Evolutionary conservation across 2,888 invertebrate genomes (phyloP), one percentile per base, ranked within the genome.

Genomic region (Hipparchia semele): DNA sequence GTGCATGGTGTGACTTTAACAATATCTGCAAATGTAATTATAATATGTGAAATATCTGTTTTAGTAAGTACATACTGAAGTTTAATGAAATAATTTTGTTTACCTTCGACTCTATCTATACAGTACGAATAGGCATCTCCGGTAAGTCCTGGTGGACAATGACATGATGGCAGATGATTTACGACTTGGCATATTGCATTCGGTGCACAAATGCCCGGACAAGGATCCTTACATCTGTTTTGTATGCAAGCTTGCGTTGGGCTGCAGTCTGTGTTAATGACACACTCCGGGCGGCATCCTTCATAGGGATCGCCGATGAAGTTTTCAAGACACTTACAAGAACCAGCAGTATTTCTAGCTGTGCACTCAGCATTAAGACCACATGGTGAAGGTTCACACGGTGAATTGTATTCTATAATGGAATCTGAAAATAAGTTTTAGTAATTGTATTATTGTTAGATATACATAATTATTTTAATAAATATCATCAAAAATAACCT

Each of bases 281-380:
- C 94, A 86, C 98, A 98, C 89, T 98, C 97, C 0, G 97, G 97
- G 73, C 96, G 94, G 85, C 98, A 98, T 33, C 97, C 97, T 77
- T 94, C 90, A 77, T 91, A 90, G 73, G 92, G 92, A 78, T 92
- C 90, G 61, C 90, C 91, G 67, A 92, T 81, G 80, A 95, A 96
- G 74, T 94, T 92, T 39, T 95, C 94, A 61, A 95, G 84, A 83
- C 97, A 97, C 79, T 95, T 96, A 83, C 97, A 97, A 54, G 96
- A 95, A 1, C 96, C 96, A 80, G 95, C 96, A 12, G 94, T 94
- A 80, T 96, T 96, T 74, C 95, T 90, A 88, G 93, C 94, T 69
- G 92, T 88, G 80, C 96, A 96, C 81, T 95, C 90, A 0, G 96
- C 95, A 81, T 96, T 93, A 58, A 93, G 82, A 62, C 96, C 96